Evolutionary conservation across 2,113 vertebrate species (phyloP).

Genomic region (Bubo scandiacus): DNA sequence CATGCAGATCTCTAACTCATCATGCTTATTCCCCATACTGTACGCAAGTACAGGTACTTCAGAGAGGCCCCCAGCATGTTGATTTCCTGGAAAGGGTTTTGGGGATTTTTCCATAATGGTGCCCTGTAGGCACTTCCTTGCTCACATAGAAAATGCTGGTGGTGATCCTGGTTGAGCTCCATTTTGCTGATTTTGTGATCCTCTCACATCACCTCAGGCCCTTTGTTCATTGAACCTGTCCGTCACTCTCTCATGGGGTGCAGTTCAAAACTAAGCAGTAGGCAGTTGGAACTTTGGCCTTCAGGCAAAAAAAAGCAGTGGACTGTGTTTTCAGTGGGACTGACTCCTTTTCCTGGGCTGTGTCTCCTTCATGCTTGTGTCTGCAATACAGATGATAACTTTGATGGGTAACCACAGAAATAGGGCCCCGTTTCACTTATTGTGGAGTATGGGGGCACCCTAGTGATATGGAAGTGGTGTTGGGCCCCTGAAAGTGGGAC

Average conservation of each 20-base stretch:
- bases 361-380: not conserved
- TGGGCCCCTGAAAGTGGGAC: not conserved
- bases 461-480: not conserved
- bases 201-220: not conserved
- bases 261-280: not conserved
- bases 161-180: not conserved
- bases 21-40: not conserved
- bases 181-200: not conserved
- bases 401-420: not conserved
- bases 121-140: not conserved
- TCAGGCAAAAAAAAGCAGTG: not conserved
- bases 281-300: not conserved
- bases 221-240: not conserved
- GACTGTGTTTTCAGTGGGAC: not conserved
- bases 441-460: not conserved
- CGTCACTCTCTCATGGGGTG: accelerated
- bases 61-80: not conserved
- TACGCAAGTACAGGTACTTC: not conserved
- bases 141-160: not conserved
- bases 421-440: not conserved
- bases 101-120: not conserved
- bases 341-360: not conserved
- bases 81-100: not conserved
- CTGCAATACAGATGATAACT: not conserved
- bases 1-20: not conserved